A percentile compares a stretch with the other conserved stretches of the same genome.
These are phyloP conservation scores for Echinops telfairi DNA, from an alignment of 2,113 vertebrate genomes.

Conservation along the genomic window DNA sequence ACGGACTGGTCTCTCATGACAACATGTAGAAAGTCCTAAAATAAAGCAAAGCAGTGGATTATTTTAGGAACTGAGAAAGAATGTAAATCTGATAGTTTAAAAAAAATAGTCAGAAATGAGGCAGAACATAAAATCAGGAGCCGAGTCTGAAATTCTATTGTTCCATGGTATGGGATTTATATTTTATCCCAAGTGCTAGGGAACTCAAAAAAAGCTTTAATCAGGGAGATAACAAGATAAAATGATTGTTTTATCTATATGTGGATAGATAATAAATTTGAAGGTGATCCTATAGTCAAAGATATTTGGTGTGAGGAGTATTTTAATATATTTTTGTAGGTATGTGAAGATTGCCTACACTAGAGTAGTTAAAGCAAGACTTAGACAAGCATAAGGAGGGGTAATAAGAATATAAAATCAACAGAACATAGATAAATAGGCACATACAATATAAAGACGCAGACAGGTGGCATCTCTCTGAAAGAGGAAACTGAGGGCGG, in stretches of 20 bases:
- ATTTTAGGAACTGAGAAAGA: neutral
- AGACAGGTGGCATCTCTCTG: neutral
- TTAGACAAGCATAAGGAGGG: neutral
- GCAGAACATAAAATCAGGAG: neutral
- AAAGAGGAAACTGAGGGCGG: neutral
- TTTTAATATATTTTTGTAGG: neutral
- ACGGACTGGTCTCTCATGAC: too few relatives aligned
- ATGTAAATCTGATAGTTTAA: neutral
- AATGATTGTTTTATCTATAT: neutral
- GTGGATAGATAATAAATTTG: neutral
- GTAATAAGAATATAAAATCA: neutral
- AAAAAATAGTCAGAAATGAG: neutral
- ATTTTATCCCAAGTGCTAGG: slow-evolving; percentile 19
- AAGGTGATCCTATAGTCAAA: neutral
- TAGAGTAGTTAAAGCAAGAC: neutral
- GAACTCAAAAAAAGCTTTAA: neutral
- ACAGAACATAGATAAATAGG: neutral
- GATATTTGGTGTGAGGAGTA: neutral
- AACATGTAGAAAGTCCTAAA: neutral
- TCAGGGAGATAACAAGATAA: neutral
- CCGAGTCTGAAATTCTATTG: neutral
- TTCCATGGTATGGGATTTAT: neutral
- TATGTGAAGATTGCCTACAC: neutral
- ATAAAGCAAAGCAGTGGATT: neutral
- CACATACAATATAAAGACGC: neutral